A percentile compares a stretch with the other conserved stretches of the same genome.
These are phyloP conservation scores for Scolopax mira DNA, from an alignment of 2,113 vertebrate species.

Conservation along the genomic window DNA sequence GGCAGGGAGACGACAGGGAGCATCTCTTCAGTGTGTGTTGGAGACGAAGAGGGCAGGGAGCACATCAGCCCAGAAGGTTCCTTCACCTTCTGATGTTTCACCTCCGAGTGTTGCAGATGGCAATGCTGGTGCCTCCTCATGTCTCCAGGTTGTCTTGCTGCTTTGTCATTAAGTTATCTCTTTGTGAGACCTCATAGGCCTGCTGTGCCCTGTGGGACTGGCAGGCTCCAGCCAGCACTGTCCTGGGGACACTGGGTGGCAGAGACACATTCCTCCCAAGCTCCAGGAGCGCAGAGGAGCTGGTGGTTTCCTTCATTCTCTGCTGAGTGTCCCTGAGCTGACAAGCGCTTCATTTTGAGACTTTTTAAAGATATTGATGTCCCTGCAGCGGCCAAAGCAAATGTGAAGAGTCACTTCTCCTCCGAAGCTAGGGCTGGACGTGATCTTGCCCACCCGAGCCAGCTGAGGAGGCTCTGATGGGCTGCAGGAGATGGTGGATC, in stretches of 20 bases:
- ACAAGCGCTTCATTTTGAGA: neutral
- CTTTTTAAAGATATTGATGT: neutral
- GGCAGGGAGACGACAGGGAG: neutral
- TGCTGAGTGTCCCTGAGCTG: neutral
- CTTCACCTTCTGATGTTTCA: neutral
- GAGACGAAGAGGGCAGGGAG: neutral
- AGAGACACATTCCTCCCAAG: neutral
- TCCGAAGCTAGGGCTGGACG: neutral
- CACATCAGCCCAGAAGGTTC: neutral
- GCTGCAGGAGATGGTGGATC: neutral
- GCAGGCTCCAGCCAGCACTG: neutral
- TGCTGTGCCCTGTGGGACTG: neutral
- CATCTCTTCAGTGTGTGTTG: neutral
- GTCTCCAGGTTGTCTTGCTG: neutral
- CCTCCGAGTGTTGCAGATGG: neutral
- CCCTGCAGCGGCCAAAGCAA: neutral
- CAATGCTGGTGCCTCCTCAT: neutral
- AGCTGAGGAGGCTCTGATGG: neutral
- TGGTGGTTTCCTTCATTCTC: neutral
- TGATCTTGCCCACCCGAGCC: accelerated
- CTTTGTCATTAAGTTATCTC: neutral
- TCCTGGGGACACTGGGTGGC: accelerated
- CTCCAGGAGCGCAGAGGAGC: neutral
- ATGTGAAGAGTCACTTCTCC: neutral
- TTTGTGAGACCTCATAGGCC: neutral